Evolutionary conservation across 2,113 vertebrate species (phyloP), one percentile per base, ranked within the genome.

Genomic region (Diphyllodes magnificus): DNA sequence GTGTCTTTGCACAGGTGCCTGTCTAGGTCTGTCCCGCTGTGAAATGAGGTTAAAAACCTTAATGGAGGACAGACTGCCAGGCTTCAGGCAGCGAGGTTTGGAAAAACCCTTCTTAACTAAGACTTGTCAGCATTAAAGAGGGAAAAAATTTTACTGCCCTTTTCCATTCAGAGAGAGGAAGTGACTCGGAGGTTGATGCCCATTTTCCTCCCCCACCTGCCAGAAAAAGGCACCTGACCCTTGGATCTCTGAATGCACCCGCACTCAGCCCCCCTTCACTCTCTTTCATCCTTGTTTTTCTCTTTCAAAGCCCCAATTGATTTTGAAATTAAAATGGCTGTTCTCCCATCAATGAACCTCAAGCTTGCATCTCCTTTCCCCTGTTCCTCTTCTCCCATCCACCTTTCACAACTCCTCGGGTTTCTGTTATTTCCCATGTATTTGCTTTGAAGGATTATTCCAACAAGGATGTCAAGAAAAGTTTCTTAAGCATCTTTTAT

Each of bases 371-470:
- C 57, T 93, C 27, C n/a, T 84, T 70, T 61, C 24, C 8, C 11
- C 31, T 0, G 0, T 63, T 90, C 39, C 39, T n/a, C 21, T 82
- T 68, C 17, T 90, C 49, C 45, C 19, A 33, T 27, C 47, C 53
- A 82, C 27, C 51, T 91, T 63, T 71, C 81, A 64, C 33, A 47
- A 30, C 39, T 59, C 42, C 28, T 59, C 10, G 1, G 15, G 13
- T 11, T 82, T 85, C 59, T 87, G 24, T 85, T 85, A 27, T 83
- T 88, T 93, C n/a, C 25, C 56, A 81, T n/a, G 30, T 12, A 44
- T 83, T 80, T 83, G 5, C 79, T 97, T 92, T 78, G 87, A 86
- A 95, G 75, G 47, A 15, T 73, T 95, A 95, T 90, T 93, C 90
- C 92, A 90, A 40, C 64, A 47, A 70, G 28, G 35, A 39, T 30